Base-by-base conservation (phyloP, 2,888 invertebrate genomes). In the Zonitis immaculata region DNA sequence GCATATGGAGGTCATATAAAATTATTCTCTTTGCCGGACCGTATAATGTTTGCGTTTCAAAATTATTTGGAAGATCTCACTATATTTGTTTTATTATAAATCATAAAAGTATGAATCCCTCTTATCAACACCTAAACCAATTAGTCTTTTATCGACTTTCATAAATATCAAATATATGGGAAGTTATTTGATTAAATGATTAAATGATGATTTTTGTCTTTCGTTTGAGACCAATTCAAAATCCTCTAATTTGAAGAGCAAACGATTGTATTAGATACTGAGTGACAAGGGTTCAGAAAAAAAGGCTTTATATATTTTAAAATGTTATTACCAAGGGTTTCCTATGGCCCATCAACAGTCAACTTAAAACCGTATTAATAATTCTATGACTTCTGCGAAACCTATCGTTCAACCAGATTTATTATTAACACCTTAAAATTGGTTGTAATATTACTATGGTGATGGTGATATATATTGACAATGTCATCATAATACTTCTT, bases 301-400 rank as follows among this genome's bases (percentile, higher is more conserved):
- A 35, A 27, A 27, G 35, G 18, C 35, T 35, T n/a, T n/a, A n/a
- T n/a, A n/a, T n/a, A 18, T 18, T 65, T 66, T 64, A 66, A 65
- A 65, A 58, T 61, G 60, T 52, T 59, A n/a, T n/a, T n/a, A n/a
- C 54, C 53, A 63, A 59, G 51, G 44, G 46, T 51, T 55, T 55
- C 51, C 51, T 46, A 39, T 49, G 57, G 49, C 55, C 60, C 64
- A 65, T 66, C 68, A 63, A 62, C 63, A 61, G 55, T n/a, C 61
- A 56, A 61, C 59, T 66, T 65, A 63, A 66, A 60, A 66, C 52
- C 60, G 58, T 57, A 60, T 67, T 61, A 67, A 67, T 67, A 66
- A 67, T 67, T 67, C 61, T 57, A 49, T 51, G 54, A 44, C 20
- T 48, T 47, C 48, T 27, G 22, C 32, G 35, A 42, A 47, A 47